phyloP scores from a whole-genome alignment of 2,797 vertebrate genomes.

The Chelon labrosus region DNA sequence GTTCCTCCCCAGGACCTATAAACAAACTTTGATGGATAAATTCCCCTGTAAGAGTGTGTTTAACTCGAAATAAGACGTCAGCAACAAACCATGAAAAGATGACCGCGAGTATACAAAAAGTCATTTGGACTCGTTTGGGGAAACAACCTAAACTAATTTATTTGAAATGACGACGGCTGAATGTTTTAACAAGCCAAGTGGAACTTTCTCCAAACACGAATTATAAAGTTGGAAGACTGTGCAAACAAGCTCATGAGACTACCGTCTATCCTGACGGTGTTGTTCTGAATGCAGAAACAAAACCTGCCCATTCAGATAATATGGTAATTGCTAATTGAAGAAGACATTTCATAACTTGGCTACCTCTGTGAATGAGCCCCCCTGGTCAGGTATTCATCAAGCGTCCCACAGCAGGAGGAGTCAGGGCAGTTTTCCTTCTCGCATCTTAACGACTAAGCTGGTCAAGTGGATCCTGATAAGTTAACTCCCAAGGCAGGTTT shows the following conservation, averaged over 20 bases:
- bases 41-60: background rate
- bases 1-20: background rate
- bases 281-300: conserved; percentile 1
- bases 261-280: background rate
- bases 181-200: no score
- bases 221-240: background rate
- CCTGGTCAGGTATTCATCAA: conserved; percentile 36
- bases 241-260: background rate
- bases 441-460: conserved; percentile 28
- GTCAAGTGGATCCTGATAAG: conserved; percentile 32
- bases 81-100: no score
- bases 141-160: no score
- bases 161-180: no score
- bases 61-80: background rate
- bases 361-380: conserved; percentile 28
- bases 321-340: conserved; percentile 5
- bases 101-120: no score
- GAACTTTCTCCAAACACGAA: background rate
- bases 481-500: conserved; percentile 21
- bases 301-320: background rate
- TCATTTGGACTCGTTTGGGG: no score
- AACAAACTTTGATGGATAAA: background rate
- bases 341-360: conserved; percentile 15
- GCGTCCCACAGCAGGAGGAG: conserved; percentile 25
- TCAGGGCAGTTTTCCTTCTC: background rate